Percentiles rank a stretch among this genome's conserved stretches.
Conservation (phyloP, 2,797 vertebrate species). For the Pangasius mekongensis region DNA sequence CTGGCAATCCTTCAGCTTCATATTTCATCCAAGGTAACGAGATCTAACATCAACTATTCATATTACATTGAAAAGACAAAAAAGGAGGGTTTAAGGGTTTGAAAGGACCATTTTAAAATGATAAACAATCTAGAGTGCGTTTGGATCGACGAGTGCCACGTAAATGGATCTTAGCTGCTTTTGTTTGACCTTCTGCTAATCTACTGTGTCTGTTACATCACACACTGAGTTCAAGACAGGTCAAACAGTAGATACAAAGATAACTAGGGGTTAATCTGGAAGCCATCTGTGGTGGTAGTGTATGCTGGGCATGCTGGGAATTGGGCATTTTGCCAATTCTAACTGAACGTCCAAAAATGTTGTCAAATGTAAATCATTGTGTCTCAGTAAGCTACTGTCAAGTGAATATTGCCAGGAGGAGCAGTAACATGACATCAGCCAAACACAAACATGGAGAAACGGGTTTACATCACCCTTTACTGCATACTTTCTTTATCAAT, state of each 20-base stretch:
- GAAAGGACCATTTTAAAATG: background rate
- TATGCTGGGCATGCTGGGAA: background rate
- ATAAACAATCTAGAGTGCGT: background rate
- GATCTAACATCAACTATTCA: background rate
- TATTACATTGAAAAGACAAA: background rate
- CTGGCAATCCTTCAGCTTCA: background rate
- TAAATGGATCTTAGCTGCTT: conserved; percentile 40
- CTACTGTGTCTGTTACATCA: conserved; percentile 44
- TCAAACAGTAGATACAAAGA: conserved; percentile 29
- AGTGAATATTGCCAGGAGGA: background rate
- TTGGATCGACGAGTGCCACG: background rate
- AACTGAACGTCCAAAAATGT: background rate
- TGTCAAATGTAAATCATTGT: background rate
- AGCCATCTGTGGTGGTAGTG: background rate
- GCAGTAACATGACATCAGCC: background rate
- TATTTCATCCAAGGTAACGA: background rate
- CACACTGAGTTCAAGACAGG: conserved; percentile 25
- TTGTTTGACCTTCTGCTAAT: conserved; percentile 48
- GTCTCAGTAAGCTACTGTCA: background rate
- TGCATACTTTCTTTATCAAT: background rate
- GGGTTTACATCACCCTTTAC: background rate
- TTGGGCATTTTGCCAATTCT: background rate
- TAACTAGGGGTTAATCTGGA: background rate
- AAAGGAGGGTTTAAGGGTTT: background rate
- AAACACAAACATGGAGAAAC: background rate